A percentile compares a stretch with the other conserved stretches of the same genome.
These are phyloP conservation scores for Drosophila sp. DNA, from an alignment of 1,140 invertebrate genomes.

Conservation along the genomic window DNA sequence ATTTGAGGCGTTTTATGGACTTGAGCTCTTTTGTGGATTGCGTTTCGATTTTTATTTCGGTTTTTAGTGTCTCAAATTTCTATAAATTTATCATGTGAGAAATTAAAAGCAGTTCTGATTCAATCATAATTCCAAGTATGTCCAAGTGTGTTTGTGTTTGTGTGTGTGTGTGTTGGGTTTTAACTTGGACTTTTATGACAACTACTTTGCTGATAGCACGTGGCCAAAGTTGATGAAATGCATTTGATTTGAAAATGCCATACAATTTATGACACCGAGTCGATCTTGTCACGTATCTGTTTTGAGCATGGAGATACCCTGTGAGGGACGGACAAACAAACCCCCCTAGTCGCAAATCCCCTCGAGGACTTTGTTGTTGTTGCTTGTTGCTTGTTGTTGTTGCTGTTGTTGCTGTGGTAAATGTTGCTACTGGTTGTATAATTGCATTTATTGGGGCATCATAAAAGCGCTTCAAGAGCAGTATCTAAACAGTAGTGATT, in stretches of 20 bases:
- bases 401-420: slow-evolving; percentile 25
- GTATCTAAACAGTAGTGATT: slow-evolving; percentile 83
- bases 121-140: slow-evolving; percentile 65
- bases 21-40: slow-evolving; percentile 57
- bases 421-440: slow-evolving; percentile 62
- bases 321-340: slow-evolving; percentile 2
- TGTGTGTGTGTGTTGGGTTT: slow-evolving; percentile 16
- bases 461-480: slow-evolving; percentile 74
- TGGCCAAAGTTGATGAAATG: slow-evolving; percentile 65
- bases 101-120: slow-evolving; percentile 72
- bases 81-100: slow-evolving; percentile 75
- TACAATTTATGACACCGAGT: slow-evolving; percentile 67
- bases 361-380: not conserved
- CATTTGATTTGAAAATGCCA: slow-evolving; percentile 79
- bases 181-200: slow-evolving; percentile 49
- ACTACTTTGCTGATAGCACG: slow-evolving; percentile 60
- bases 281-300: slow-evolving; percentile 58
- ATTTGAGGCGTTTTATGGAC: slow-evolving; percentile 54
- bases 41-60: slow-evolving; percentile 59
- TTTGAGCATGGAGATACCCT: slow-evolving; percentile 12
- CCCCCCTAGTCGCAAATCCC: not conserved
- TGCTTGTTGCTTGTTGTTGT: too few species aligned
- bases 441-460: slow-evolving; percentile 77
- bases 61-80: slow-evolving; percentile 63
- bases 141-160: not conserved